phyloP scores from a whole-genome alignment of 2,888 invertebrate species.

The Dicranocentrus wangi region DNA sequence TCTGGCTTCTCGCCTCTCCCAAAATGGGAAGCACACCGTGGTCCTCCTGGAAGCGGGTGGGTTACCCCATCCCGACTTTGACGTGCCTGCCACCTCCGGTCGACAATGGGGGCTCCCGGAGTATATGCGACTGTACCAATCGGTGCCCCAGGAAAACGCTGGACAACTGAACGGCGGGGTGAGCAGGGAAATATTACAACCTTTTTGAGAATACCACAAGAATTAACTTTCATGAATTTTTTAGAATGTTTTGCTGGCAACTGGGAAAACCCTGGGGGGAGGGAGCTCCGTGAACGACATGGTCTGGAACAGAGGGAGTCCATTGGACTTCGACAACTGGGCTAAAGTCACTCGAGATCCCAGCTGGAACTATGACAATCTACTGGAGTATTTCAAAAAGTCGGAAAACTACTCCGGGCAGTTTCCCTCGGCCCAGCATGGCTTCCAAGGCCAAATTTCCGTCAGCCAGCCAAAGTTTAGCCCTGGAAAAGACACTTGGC shows the following conservation, averaged over 20 bases:
- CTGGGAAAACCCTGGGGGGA: conserved; percentile 27
- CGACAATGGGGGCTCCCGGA: neutral
- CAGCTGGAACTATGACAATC: conserved; percentile 46
- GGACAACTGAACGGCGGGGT: neutral
- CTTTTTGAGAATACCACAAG: too few species aligned
- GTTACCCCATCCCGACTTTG: neutral
- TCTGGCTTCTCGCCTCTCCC: conserved; percentile 19
- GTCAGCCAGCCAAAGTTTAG: conserved; percentile 17
- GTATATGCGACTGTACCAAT: neutral
- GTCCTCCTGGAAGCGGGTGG: conserved; percentile 19
- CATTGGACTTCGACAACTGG: conserved; percentile 55
- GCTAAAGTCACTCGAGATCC: conserved; percentile 37
- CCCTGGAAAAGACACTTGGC: conserved; percentile 10
- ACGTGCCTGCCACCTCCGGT: neutral
- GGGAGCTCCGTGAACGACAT: conserved; percentile 25
- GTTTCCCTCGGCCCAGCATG: neutral
- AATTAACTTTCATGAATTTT: too few species aligned
- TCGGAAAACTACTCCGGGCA: conserved; percentile 55
- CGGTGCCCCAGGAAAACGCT: neutral
- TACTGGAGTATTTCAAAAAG: conserved; percentile 45
- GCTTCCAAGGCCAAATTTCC: conserved; percentile 20
- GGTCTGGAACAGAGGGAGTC: conserved; percentile 43
- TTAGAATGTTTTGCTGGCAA: neutral
- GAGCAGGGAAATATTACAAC: neutral
- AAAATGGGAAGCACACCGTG: conserved; percentile 23